Conservation (phyloP, 2,888 invertebrate species). For the Nebria salina region DNA sequence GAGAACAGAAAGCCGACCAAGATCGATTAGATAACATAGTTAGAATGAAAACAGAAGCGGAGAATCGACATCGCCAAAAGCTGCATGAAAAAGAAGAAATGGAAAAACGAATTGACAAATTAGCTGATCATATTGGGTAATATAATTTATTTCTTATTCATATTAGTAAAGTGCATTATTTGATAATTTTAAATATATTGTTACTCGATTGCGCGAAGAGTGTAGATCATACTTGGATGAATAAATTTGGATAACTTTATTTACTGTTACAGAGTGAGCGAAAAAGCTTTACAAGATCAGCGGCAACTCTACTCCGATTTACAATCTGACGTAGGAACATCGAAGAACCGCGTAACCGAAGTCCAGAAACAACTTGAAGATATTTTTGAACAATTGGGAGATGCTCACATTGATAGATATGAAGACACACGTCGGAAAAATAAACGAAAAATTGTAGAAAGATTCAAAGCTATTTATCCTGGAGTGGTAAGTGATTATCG, state of each 20-base stretch:
- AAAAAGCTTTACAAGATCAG: constrained; percentile 90
- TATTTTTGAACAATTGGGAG: constrained; percentile 89
- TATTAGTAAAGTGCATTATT: no score
- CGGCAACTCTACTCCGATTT: constrained; percentile 82
- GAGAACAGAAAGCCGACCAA: constrained; percentile 97
- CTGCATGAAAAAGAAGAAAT: constrained; percentile 95
- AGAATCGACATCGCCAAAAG: constrained; percentile 90
- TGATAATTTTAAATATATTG: neutral
- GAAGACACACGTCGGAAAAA: constrained; percentile 94
- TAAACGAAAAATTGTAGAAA: constrained; percentile 97
- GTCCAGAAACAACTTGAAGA: constrained; percentile 87
- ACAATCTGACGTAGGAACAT: constrained; percentile 88
- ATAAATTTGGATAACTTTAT: no score
- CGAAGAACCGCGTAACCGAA: constrained; percentile 85
- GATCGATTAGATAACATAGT: constrained; percentile 93
- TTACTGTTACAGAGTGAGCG: constrained; percentile 72
- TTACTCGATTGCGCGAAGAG: no score
- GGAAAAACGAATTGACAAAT: constrained; percentile 90
- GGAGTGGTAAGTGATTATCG: constrained; percentile 78
- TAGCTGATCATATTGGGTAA: constrained; percentile 88
- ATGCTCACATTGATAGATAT: constrained; percentile 96
- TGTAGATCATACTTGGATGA: no score
- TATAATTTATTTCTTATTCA: neutral
- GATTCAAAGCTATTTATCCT: constrained; percentile 95
- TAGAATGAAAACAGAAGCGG: constrained; percentile 86